Base-by-base conservation (phyloP, 2,797 vertebrate species). In the Notolabrus celidotus region DNA sequence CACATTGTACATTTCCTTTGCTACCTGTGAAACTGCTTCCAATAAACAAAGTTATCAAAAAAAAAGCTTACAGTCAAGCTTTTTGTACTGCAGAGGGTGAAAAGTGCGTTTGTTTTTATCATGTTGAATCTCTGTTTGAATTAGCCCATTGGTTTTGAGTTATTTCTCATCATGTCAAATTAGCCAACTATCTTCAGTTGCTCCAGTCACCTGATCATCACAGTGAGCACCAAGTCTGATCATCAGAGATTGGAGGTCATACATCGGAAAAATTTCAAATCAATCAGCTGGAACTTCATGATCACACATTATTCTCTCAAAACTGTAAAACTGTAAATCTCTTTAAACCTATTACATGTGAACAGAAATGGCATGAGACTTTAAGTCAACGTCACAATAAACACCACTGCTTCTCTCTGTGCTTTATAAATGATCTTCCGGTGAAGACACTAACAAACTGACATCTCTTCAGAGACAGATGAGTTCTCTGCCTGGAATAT, bases 401-500 rank as follows among this genome's bases (percentile, higher is more conserved):
- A 31, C 2, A n/a, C 8, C 5, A 16, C 39, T n/a, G 4, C 7
- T 39, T 16, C 7, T 7, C 9, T 1, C 9, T 16, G 16, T 54
- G 62, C 15, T 57, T 60, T 4, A 33, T 19, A 27, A 5, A 33
- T 33, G 63, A 12, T 57, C 16, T 56, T 39, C 43, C 6, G 7
- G 27, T 11, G n/a, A 38, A 46, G 7, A 9, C 22, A 15, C 51
- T 53, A 10, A 23, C 10, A 14, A 46, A 8, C 12, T 45, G n/a
- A 22, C 43, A 39, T 15, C 10, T 45, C n/a, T 5, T 22, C 43
- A 11, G 43, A 39, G 43, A 11, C 22, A 1, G 22, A 47, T 16
- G 19, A 58, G 15, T 68, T 20, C 33, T 29, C 60, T 66, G 56
- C 38, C 43, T 31, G 23, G 42, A 52, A 66, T 20, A 57, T 59